Conservation (phyloP, 1,140 invertebrate species). For the Bombus breviceps region DNA sequence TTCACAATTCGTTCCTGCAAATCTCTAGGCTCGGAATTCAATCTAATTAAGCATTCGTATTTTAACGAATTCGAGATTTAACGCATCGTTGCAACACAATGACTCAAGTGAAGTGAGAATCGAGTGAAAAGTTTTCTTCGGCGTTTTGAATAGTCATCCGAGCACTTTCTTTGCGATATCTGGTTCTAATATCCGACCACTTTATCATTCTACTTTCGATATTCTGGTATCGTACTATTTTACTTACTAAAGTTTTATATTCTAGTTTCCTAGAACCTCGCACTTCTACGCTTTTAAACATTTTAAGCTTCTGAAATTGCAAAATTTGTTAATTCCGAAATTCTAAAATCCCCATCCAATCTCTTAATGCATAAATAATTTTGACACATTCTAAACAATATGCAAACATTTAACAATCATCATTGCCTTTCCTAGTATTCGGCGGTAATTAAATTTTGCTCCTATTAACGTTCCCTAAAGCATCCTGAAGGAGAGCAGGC, state of each 20-base stretch:
- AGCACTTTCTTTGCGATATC: background rate
- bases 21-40: background rate
- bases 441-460: background rate
- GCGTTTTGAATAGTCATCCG: background rate
- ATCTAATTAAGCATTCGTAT: constrained; percentile 13
- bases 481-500: background rate
- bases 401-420: no score
- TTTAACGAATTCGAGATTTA: constrained; percentile 46
- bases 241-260: no score
- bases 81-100: no score
- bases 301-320: background rate
- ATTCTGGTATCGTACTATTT: background rate
- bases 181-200: background rate
- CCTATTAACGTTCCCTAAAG: background rate
- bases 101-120: background rate
- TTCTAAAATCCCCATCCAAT: no score
- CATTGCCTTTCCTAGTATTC: background rate
- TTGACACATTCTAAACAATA: no score
- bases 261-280: no score
- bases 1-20: background rate
- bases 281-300: no score
- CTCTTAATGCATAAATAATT: no score
- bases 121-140: no score
- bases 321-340: no score
- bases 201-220: background rate